Conservation (phyloP, 2,888 invertebrate species). For the Atrina japonica region DNA sequence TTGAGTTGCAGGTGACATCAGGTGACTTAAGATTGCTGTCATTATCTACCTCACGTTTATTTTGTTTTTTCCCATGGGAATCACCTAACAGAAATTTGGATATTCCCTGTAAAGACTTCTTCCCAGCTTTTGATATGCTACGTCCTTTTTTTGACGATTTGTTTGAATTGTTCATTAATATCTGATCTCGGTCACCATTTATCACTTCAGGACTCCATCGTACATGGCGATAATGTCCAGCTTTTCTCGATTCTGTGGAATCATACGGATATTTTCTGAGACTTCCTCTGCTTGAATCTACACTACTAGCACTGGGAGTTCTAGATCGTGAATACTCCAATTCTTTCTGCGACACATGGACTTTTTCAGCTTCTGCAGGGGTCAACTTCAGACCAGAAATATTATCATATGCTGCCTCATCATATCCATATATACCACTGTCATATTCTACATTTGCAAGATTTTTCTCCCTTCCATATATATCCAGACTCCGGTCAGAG, state of each 20-base stretch:
- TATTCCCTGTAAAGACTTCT: conserved; percentile 6
- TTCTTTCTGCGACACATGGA: neutral
- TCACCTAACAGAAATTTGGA: conserved; percentile 8
- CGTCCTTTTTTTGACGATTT: neutral
- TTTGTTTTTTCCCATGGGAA: neutral
- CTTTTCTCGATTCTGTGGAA: neutral
- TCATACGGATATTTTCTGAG: neutral
- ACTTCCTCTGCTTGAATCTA: conserved; percentile 14
- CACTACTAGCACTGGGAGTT: conserved; percentile 18
- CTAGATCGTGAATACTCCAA: conserved; percentile 7
- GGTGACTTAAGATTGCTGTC: neutral
- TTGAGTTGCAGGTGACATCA: too few species aligned
- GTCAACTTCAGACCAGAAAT: neutral
- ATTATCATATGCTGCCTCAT: too few species aligned
- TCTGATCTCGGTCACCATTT: conserved; percentile 16
- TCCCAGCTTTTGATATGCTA: conserved; percentile 3
- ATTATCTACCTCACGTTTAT: neutral
- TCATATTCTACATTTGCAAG: too few species aligned
- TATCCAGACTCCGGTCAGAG: too few species aligned
- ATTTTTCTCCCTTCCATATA: conserved; percentile 14
- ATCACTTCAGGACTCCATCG: conserved; percentile 40
- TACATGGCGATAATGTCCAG: conserved; percentile 32
- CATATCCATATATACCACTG: too few species aligned
- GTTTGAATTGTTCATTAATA: too few species aligned
- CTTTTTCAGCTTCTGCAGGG: neutral